A percentile compares a stretch with the other conserved stretches of the same genome.
Evolutionary conservation across 2,888 invertebrate species (phyloP).

Genomic region (Belgica antarctica): DNA sequence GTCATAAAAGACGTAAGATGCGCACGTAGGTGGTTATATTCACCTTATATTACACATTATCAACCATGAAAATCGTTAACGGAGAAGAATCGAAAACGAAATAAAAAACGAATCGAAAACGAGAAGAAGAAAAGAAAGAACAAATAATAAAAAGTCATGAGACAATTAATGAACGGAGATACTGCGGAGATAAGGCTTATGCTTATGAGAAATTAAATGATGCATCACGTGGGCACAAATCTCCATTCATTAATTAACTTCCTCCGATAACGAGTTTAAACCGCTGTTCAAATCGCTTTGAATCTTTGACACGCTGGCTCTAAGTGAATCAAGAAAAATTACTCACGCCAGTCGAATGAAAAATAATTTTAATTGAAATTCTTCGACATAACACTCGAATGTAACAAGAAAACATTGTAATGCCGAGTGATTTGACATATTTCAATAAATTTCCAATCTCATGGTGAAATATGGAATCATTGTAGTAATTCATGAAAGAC

Average conservation of each 20-base stretch:
- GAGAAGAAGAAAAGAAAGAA: conserved; percentile 30
- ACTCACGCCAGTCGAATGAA: conserved; percentile 34
- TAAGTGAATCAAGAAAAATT: conserved; percentile 29
- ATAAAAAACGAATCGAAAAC: too few relatives aligned
- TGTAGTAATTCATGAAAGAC: background rate
- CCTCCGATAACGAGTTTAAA: conserved; percentile 12
- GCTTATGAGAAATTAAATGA: conserved; percentile 37
- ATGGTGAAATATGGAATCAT: background rate
- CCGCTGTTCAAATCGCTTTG: conserved; percentile 7
- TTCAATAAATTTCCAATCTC: background rate
- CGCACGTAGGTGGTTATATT: too few relatives aligned
- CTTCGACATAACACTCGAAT: too few relatives aligned
- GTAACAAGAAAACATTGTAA: background rate
- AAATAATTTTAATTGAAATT: background rate
- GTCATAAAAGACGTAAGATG: too few relatives aligned
- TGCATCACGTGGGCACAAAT: conserved; percentile 27
- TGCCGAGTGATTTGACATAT: background rate
- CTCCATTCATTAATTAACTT: conserved; percentile 41
- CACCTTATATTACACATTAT: too few relatives aligned
- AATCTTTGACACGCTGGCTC: background rate
- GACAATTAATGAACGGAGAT: too few relatives aligned
- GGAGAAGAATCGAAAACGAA: too few relatives aligned
- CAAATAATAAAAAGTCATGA: conserved; percentile 35
- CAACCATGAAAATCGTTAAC: too few relatives aligned
- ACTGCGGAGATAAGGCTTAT: conserved; percentile 35